Evolutionary conservation across 2,797 vertebrate species (phyloP).

Genomic region (Eleutherodactylus coqui): DNA sequence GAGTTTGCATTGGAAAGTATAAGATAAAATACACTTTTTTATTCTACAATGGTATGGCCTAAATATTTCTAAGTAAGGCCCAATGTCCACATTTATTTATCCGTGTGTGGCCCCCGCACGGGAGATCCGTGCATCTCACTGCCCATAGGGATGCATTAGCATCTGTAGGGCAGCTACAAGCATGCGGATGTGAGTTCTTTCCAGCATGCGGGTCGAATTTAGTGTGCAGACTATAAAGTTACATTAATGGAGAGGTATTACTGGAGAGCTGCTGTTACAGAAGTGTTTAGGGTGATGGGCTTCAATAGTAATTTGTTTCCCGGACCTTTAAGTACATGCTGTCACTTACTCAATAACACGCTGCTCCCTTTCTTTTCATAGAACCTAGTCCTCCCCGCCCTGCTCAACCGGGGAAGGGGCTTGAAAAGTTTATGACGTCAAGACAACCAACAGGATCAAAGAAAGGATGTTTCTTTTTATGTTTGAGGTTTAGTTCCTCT

Average conservation of each 20-base stretch:
- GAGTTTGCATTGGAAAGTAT: no score
- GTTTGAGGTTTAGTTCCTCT: slow-evolving; percentile 24
- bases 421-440: slow-evolving; percentile 47
- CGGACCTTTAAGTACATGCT: slow-evolving; percentile 17
- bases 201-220: no score
- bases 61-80: no score
- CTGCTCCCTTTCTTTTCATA: slow-evolving; percentile 63
- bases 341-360: slow-evolving; percentile 44
- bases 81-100: no score
- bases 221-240: not conserved
- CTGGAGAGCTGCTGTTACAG: not conserved
- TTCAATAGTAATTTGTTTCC: not conserved
- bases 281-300: not conserved
- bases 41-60: no score
- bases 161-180: no score
- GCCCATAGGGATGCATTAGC: no score
- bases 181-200: no score
- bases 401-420: slow-evolving; percentile 51
- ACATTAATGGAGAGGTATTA: not conserved
- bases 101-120: no score
- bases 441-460: slow-evolving; percentile 53
- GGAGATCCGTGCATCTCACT: no score
- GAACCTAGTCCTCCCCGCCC: slow-evolving; percentile 55
- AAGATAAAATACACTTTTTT: no score
- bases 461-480: slow-evolving; percentile 50